phyloP scores from a whole-genome alignment of 2,888 invertebrate genomes.

The Prosopocoilus inquinatus region DNA sequence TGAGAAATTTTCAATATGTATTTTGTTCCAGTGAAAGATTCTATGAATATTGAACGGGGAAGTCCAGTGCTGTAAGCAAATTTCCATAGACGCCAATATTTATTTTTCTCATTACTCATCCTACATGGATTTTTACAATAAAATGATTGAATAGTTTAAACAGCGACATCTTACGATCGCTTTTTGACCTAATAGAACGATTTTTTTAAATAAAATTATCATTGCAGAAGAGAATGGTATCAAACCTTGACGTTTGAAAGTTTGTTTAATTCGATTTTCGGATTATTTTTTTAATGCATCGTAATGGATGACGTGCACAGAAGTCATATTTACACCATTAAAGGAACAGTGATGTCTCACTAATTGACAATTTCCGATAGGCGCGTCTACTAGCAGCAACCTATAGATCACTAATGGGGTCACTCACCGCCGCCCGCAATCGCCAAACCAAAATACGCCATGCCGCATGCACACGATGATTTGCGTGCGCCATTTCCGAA shows the following conservation, averaged over 20 bases:
- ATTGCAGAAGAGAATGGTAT: neutral
- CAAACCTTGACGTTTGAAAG: neutral
- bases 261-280: neutral
- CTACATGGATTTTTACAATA: no score
- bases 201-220: neutral
- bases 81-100: no score
- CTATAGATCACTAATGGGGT: constrained; percentile 33
- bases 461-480: neutral
- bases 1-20: no score
- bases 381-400: constrained; percentile 38
- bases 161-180: no score
- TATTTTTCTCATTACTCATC: no score
- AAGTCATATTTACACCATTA: constrained; percentile 17
- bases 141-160: no score
- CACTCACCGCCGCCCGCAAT: constrained; percentile 27
- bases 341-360: constrained; percentile 30
- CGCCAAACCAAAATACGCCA: neutral
- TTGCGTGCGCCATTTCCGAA: no score
- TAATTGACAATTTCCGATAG: constrained; percentile 45
- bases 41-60: no score
- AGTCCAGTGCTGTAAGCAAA: no score
- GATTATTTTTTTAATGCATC: neutral
- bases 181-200: no score
- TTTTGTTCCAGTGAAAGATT: no score
- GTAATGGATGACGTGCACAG: neutral